phyloP scores from a whole-genome alignment of 2,113 vertebrate species.

The Ageneiosus marmoratus region DNA sequence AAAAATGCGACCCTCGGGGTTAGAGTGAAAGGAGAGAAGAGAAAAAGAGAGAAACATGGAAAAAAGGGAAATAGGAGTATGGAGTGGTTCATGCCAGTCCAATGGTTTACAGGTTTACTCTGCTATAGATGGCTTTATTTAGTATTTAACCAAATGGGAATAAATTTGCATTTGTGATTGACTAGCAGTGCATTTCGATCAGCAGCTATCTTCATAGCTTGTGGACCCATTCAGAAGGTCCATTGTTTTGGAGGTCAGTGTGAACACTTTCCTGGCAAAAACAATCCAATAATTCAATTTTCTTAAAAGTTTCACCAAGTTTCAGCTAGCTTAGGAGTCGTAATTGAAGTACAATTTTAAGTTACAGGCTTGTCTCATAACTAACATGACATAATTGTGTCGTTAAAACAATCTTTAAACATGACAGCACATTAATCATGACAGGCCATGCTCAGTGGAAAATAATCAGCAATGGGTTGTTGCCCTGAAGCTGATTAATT shows the following conservation, averaged over 20 bases:
- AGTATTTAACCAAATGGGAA: not conserved
- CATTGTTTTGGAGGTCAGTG: not conserved
- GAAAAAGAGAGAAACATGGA: constrained; percentile 7
- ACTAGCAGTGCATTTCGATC: not conserved
- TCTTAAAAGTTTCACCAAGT: not conserved
- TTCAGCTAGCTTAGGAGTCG: not conserved
- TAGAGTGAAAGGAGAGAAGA: constrained; percentile 23
- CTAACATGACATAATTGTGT: not conserved
- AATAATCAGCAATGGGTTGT: not conserved
- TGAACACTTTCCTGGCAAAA: not conserved
- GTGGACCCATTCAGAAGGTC: not conserved
- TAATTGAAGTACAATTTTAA: not conserved
- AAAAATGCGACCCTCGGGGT: constrained; percentile 53
- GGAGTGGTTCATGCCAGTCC: not conserved
- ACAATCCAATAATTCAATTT: not conserved
- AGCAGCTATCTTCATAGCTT: not conserved
- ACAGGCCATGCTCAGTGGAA: not conserved
- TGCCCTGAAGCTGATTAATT: not conserved
- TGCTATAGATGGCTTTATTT: not conserved
- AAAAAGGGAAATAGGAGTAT: not conserved
- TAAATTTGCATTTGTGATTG: not conserved
- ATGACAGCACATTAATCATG: not conserved
- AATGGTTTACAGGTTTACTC: not conserved
- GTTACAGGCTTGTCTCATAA: not conserved
- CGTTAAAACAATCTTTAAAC: not conserved